These are phyloP conservation scores for Lapara coniferarum DNA, from an alignment of 2,888 invertebrate genomes.

Conservation along the genomic window DNA sequence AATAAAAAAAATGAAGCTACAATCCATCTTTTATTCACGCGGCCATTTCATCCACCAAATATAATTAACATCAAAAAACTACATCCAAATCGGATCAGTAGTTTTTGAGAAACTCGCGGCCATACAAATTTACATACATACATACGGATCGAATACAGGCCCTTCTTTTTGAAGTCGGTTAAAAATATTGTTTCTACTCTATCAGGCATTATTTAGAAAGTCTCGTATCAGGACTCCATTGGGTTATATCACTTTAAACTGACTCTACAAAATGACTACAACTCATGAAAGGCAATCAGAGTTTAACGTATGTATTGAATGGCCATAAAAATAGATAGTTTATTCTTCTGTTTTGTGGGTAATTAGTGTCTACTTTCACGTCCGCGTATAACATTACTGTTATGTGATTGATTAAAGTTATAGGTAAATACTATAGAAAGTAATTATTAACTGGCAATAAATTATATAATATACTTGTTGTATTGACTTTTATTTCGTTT, in stretches of 20 bases:
- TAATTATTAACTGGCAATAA: conserved; percentile 12
- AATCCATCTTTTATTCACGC: too few relatives aligned
- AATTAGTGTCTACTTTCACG: conserved; percentile 49
- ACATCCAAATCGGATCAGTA: too few relatives aligned
- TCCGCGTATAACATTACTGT: conserved; percentile 24
- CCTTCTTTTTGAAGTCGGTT: too few relatives aligned
- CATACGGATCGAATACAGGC: too few relatives aligned
- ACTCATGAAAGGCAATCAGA: conserved; percentile 8
- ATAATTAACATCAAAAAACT: too few relatives aligned
- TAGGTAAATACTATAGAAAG: conserved; percentile 4
- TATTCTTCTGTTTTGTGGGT: conserved; percentile 34
- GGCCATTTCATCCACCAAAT: too few relatives aligned
- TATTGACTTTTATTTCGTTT: too few relatives aligned
- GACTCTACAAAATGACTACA: neutral
- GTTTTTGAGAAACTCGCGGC: too few relatives aligned
- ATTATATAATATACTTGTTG: neutral
- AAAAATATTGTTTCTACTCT: too few relatives aligned
- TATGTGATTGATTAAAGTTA: conserved; percentile 2
- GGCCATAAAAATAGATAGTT: conserved; percentile 24
- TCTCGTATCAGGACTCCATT: neutral
- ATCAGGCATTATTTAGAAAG: neutral
- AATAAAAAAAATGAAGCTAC: too few relatives aligned
- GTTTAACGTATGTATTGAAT: conserved; percentile 24
- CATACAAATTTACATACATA: too few relatives aligned
- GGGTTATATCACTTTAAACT: neutral